These are phyloP conservation scores for Piscicola geometra DNA, from an alignment of 2,888 invertebrate species.

Conservation along the genomic window DNA sequence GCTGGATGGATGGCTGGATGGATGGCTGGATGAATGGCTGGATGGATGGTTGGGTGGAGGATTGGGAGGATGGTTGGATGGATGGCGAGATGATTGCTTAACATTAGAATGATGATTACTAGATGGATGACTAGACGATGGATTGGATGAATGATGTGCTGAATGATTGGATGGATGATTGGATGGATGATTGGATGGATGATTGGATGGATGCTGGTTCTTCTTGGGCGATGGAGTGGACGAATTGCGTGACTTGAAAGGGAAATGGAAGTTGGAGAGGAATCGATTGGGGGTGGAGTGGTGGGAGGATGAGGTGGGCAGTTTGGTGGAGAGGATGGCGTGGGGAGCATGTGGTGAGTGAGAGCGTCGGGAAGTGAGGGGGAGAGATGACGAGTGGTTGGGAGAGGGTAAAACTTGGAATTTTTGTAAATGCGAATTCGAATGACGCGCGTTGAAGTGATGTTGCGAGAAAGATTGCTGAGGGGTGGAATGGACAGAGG, in stretches of 20 bases:
- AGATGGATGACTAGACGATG: no score
- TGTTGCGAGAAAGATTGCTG: not conserved
- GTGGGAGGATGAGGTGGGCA: conserved; percentile 6
- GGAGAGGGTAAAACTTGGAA: not conserved
- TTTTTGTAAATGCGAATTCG: not conserved
- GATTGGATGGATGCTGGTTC: not conserved
- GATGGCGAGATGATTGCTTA: no score
- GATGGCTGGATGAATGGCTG: not conserved
- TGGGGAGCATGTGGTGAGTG: not conserved
- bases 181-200: not conserved
- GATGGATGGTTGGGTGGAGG: not conserved
- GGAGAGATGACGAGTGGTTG: not conserved
- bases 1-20: not conserved
- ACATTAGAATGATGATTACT: no score
- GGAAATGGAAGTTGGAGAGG: not conserved
- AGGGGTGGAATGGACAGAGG: not conserved
- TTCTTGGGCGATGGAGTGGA: not conserved
- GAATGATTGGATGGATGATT: no score
- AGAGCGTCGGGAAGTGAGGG: not conserved
- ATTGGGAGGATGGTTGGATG: no score
- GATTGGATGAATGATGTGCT: no score
- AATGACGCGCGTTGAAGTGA: not conserved
- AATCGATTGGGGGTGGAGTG: not conserved
- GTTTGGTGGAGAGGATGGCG: not conserved
- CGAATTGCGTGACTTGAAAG: not conserved